These are phyloP conservation scores for Solenopsis fugax DNA, from an alignment of 1,140 invertebrate genomes.

Conservation along the genomic window DNA sequence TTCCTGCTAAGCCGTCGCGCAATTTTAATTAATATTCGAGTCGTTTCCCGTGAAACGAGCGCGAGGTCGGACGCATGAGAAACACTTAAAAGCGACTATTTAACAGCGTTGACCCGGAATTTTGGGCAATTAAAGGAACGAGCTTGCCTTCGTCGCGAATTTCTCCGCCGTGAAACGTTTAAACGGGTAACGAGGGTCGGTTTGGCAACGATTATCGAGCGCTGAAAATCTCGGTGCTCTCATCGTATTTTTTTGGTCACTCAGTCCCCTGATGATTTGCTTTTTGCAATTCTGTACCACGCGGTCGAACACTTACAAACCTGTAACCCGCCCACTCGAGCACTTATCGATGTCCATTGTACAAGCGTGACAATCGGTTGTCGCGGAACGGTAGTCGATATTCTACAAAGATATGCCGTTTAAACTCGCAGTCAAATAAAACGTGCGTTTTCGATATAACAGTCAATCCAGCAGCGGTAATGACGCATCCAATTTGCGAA, in stretches of 20 bases:
- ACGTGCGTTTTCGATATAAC: constrained; percentile 2
- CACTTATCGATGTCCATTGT: neutral
- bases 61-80: constrained; percentile 39
- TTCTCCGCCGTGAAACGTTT: constrained; percentile 22
- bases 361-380: constrained; percentile 42
- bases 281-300: neutral
- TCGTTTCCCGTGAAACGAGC: constrained; percentile 23
- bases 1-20: constrained; percentile 36
- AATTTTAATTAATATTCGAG: constrained; percentile 53
- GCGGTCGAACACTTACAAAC: neutral
- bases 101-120: constrained; percentile 52
- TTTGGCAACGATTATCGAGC: constrained; percentile 41
- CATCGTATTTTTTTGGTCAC: neutral
- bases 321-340: constrained; percentile 20
- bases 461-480: neutral
- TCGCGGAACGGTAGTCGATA: constrained; percentile 22
- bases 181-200: constrained; percentile 53
- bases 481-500: constrained; percentile 36
- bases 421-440: neutral
- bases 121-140: constrained; percentile 55
- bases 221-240: constrained; percentile 28
- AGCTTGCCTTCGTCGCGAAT: constrained; percentile 38
- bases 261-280: neutral
- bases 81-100: constrained; percentile 45
- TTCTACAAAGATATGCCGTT: constrained; percentile 2